Conservation (phyloP, 2,888 invertebrate species). For the Prenolepis imparis region DNA sequence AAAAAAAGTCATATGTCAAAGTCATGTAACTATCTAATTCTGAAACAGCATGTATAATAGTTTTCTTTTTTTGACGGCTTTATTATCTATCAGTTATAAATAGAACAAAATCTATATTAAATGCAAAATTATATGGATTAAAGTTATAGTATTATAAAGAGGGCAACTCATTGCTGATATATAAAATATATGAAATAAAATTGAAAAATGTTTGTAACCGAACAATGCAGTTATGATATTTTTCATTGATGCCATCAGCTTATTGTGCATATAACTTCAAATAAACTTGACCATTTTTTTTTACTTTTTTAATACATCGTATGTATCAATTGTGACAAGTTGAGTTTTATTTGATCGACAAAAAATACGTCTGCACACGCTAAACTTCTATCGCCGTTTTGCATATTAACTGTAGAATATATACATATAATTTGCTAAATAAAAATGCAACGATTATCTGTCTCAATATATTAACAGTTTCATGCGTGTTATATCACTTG, state of each 20-base stretch:
- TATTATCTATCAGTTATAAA: neutral
- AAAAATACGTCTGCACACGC: neutral
- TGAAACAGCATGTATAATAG: neutral
- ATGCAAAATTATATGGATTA: neutral
- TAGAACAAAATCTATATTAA: neutral
- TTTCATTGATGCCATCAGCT: neutral
- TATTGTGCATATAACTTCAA: neutral
- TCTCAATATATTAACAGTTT: neutral
- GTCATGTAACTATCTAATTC: too few species aligned
- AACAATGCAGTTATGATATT: too few species aligned
- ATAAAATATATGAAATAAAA: neutral
- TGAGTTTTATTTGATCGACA: neutral
- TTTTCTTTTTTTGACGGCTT: neutral
- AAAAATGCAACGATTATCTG: neutral
- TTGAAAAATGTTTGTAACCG: neutral
- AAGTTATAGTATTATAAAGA: neutral
- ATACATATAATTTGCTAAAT: constrained; percentile 34
- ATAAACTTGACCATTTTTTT: neutral
- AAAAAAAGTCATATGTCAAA: too few species aligned
- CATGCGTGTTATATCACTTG: too few species aligned
- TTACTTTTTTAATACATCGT: too few species aligned
- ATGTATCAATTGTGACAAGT: neutral
- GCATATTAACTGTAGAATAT: constrained; percentile 22
- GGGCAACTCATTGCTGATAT: neutral
- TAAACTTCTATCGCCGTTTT: neutral